A percentile compares a stretch with the other conserved stretches of the same genome.
These are phyloP conservation scores for Brachyhypopomus gauderio DNA, from an alignment of 2,113 vertebrate genomes.

Conservation along the genomic window DNA sequence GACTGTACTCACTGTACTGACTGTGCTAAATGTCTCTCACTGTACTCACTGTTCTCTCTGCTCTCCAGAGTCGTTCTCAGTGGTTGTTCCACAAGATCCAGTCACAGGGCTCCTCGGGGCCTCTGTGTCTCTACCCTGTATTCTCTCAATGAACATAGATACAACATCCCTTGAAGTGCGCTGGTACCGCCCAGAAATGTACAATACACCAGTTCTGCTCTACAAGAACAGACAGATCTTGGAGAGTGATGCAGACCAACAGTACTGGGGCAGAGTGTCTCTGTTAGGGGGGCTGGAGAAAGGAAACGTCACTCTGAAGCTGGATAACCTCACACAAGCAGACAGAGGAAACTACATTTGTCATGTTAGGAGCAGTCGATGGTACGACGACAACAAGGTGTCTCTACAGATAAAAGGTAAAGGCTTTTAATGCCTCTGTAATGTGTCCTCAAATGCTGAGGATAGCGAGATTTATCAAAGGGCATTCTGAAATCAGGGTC, in stretches of 20 bases:
- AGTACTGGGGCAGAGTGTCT: conserved; percentile 18
- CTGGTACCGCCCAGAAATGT: conserved; percentile 17
- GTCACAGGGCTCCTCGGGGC: background rate
- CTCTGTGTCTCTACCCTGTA: conserved; percentile 17
- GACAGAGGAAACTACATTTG: conserved; percentile 37
- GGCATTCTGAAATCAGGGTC: too few species aligned
- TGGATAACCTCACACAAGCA: conserved; percentile 24
- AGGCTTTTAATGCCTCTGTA: too few species aligned
- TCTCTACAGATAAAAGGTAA: conserved; percentile 31
- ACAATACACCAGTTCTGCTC: background rate
- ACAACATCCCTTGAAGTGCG: background rate
- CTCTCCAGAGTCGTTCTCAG: background rate
- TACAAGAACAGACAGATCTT: background rate
- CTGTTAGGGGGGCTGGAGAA: conserved; percentile 4
- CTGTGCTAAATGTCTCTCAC: too few species aligned
- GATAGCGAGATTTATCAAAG: too few species aligned
- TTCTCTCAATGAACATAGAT: background rate
- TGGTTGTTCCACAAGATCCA: background rate
- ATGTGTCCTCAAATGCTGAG: too few species aligned
- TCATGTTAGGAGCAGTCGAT: background rate
- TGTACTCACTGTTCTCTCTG: background rate
- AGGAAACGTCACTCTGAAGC: conserved; percentile 33
- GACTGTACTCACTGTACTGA: too few species aligned
- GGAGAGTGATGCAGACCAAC: conserved; percentile 5
- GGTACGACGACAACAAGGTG: conserved; percentile 23